These are phyloP conservation scores for Ctena decussata DNA, from an alignment of 2,888 invertebrate genomes.

Conservation along the genomic window DNA sequence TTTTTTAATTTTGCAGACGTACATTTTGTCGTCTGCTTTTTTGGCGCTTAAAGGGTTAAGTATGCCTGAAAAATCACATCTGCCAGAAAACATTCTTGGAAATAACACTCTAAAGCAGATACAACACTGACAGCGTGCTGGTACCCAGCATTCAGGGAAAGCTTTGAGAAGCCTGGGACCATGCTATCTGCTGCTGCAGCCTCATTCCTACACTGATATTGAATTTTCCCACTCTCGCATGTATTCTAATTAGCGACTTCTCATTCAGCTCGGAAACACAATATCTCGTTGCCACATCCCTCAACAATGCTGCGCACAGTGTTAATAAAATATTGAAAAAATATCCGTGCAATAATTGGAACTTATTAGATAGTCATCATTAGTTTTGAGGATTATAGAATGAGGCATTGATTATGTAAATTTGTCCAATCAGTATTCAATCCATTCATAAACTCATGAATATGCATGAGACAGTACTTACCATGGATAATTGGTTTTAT, in stretches of 20 bases:
- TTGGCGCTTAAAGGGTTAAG: too few relatives aligned
- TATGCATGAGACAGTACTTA: not conserved
- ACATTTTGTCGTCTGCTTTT: too few relatives aligned
- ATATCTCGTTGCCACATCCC: not conserved
- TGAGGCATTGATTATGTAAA: not conserved
- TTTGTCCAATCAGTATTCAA: not conserved
- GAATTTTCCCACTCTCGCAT: slow-evolving; percentile 2
- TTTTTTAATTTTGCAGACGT: too few relatives aligned
- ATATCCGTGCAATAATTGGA: not conserved
- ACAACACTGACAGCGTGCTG: not conserved
- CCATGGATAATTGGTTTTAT: not conserved
- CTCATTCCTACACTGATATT: slow-evolving; percentile 4
- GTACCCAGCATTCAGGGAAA: not conserved
- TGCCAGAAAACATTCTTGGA: too few relatives aligned
- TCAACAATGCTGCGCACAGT: too few relatives aligned
- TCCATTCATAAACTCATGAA: not conserved
- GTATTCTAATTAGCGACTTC: not conserved
- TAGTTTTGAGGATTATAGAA: not conserved
- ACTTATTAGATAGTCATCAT: not conserved
- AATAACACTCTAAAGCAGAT: too few relatives aligned
- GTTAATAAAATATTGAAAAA: not conserved
- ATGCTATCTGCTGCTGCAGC: not conserved
- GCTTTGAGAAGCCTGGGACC: not conserved
- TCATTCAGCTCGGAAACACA: not conserved
- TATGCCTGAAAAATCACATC: not conserved